Base-by-base conservation (phyloP, 1,140 invertebrate genomes). In the Apis cerana region DNA sequence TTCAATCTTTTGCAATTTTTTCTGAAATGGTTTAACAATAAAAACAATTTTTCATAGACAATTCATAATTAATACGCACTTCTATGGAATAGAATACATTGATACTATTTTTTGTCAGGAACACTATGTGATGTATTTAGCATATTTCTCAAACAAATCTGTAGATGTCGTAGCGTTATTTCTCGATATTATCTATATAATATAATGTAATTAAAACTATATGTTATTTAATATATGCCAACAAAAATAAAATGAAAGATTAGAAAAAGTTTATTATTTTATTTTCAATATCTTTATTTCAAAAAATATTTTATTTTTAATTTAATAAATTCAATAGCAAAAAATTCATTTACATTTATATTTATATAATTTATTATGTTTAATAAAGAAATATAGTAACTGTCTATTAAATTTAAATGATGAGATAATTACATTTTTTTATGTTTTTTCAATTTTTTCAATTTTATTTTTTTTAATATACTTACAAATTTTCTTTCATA, bases 381-480 rank as follows among this genome's bases (percentile, higher is more conserved):
- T 19, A 54, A 13, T 43, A 54, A 50, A 50, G 12, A 15, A 67
- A 1, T 67, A 19, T 33, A 10, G 9, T 17, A n/a, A 64, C n/a
- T n/a, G 5, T n/a, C 9, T 12, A 54, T 54, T 64, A 64, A 10
- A 12, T 62, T 13, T 62, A 62, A 23, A 52, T 48, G 33, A 33
- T 1, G 12, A 21, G 11, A 23, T 56, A 21, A 43, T 50, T 27
- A 13, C 61, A 56, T 65, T 19, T 17, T 33, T 17, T 17, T 23
- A 13, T 50, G 19, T 50, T 27, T 50, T 2, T 43, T 61, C 17
- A 23, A n/a, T n/a, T n/a, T n/a, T n/a, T n/a, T n/a, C n/a, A 27
- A 56, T 75, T 75, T 65, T 70, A 75, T 61, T 80, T n/a, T n/a
- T n/a, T n/a, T n/a, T n/a, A n/a, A 33, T 15, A 33, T 64, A 27